Base-by-base conservation (phyloP, 2,797 vertebrate genomes). In the Melanotaenia trifasciata region DNA sequence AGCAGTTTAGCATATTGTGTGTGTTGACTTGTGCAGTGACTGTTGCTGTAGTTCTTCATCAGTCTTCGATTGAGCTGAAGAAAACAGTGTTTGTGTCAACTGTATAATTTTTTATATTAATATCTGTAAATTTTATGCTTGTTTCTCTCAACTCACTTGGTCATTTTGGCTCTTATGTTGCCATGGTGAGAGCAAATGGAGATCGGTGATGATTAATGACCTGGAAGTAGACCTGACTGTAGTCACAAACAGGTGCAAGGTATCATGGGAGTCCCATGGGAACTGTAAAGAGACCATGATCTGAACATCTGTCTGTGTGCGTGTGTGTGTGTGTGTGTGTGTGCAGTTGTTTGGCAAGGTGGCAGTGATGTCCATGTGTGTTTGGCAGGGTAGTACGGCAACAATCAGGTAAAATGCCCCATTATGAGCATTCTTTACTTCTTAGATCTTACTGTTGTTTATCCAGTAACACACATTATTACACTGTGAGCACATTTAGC, bases 391-490 rank as follows among this genome's bases (percentile, higher is more conserved):
- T 72, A 79, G 62, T 72, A 56, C 36, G 79, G 80, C 78, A 86
- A 87, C 89, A 90, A 90, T 90, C 87, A 88, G 87, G 79, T 88
- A 85, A 90, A 90, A 89, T 85, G 81, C 81, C 84, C 83, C 81
- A 90, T 89, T 89, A 90, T 58, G 53, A 89, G 54, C 86, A 89
- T 90, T 89, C 87, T 80, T 89, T 26, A 76, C 56, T 40, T 36
- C 66, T 84, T 76, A 84, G 73, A 73, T 64, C 59, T 71, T 30
- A 76, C 64, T 50, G 69, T 63, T 85, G 82, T 87, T 83, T 74
- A 67, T 84, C 59, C 58, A 67, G 80, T 69, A 69, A 54, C 86
- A 83, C 81, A 86, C 80, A 59, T 85, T 58, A 74, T 78, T 72
- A 30, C 73, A 36, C 40, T 40, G 58, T 12, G 72, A 76, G 68